phyloP scores from a whole-genome alignment of 2,888 invertebrate genomes.

The Drosophila hamatofila region DNA sequence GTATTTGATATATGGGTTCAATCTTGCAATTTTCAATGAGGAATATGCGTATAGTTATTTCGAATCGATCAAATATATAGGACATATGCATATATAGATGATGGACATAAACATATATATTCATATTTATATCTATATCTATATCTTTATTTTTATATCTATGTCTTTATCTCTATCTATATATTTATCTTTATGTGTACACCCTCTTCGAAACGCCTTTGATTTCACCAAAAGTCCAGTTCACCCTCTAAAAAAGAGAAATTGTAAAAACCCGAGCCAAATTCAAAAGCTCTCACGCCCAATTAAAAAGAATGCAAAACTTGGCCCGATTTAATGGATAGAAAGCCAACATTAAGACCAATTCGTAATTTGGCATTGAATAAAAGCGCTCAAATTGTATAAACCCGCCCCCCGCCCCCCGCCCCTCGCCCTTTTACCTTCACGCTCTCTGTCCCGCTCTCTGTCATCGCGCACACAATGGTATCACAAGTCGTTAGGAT shows the following conservation, averaged over 20 bases:
- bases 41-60: too few relatives aligned
- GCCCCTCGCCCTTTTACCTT: not conserved
- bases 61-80: too few relatives aligned
- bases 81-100: too few relatives aligned
- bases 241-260: not conserved
- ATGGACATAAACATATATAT: too few relatives aligned
- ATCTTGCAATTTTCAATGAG: too few relatives aligned
- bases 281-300: constrained; percentile 55
- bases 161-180: not conserved
- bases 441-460: not conserved
- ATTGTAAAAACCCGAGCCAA: not conserved
- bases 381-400: constrained; percentile 4
- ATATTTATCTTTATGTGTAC: not conserved
- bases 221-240: not conserved
- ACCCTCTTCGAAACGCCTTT: not conserved
- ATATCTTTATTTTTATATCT: too few relatives aligned
- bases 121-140: too few relatives aligned
- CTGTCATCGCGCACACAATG: too few relatives aligned
- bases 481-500: constrained; percentile 25
- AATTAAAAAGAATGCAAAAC: constrained; percentile 57
- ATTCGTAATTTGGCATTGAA: constrained; percentile 32
- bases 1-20: too few relatives aligned
- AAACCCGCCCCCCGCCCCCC: not conserved
- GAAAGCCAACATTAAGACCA: constrained; percentile 23
- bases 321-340: constrained; percentile 8